Conservation (phyloP, 53 echinoderm and acorn worm genomes). For the Stichopus horrens region DNA sequence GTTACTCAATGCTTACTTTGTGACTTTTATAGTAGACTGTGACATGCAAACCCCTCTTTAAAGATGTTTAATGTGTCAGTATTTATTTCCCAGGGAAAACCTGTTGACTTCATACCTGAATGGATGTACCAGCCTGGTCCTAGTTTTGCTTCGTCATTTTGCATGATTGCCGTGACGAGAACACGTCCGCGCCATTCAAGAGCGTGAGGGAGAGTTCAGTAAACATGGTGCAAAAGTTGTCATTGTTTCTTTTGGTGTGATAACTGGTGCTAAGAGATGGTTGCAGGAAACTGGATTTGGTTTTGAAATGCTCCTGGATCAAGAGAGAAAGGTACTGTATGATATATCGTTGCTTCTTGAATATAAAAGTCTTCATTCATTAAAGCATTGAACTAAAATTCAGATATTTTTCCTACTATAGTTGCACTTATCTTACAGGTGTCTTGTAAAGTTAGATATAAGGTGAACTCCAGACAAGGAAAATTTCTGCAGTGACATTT, state of each 20-base stretch:
- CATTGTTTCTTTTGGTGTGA: slow-evolving; percentile 83
- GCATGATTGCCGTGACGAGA: slow-evolving; percentile 99
- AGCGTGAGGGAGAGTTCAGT: slow-evolving; percentile 54
- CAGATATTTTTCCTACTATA: no score
- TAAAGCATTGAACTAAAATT: no score
- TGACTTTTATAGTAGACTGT: background rate
- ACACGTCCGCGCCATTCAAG: slow-evolving; percentile 71
- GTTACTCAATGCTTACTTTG: background rate
- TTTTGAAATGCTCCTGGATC: slow-evolving; percentile 88
- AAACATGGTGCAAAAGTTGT: slow-evolving; percentile 68
- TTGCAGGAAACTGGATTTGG: slow-evolving; percentile 71
- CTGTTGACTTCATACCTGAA: slow-evolving; percentile 48
- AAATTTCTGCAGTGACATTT: no score
- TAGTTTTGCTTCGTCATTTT: slow-evolving; percentile 83
- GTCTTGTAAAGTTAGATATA: no score
- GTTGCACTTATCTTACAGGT: no score
- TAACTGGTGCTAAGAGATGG: slow-evolving; percentile 75
- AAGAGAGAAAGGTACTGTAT: slow-evolving; percentile 60
- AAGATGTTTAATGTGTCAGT: background rate
- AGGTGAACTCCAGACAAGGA: no score
- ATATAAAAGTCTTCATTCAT: no score
- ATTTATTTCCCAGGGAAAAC: slow-evolving; percentile 19
- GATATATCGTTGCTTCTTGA: no score
- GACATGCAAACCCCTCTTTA: background rate
- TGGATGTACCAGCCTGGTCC: slow-evolving; percentile 50